Evolutionary conservation across 1,140 invertebrate genomes (phyloP).

Genomic region (Nebria ingens): DNA sequence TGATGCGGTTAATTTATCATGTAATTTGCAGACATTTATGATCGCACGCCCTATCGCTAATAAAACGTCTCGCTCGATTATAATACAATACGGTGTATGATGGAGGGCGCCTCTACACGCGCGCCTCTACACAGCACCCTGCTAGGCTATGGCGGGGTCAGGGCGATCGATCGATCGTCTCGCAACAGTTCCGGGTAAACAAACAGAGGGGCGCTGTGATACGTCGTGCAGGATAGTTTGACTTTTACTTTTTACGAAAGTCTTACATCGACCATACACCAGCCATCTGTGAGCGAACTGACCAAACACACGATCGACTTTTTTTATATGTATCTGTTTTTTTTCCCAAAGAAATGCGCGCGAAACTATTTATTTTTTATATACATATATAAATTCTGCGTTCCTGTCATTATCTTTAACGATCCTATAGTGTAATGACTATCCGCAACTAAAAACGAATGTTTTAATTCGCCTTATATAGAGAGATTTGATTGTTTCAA

Average conservation of each 20-base stretch:
- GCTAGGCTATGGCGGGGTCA: background rate
- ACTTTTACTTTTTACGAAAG: background rate
- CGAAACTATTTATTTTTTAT: too few relatives aligned
- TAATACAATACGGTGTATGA: slow-evolving; percentile 1
- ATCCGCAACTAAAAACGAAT: background rate
- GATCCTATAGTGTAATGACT: too few relatives aligned
- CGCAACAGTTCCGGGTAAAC: background rate
- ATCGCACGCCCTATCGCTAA: slow-evolving; percentile 11
- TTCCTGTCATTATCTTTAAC: too few relatives aligned
- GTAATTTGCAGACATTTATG: slow-evolving; percentile 30
- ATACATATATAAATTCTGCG: too few relatives aligned
- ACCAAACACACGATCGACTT: slow-evolving; percentile 20
- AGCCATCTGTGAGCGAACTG: slow-evolving; percentile 24
- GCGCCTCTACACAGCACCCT: too few relatives aligned
- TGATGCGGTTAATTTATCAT: slow-evolving; percentile 36
- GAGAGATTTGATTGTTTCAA: background rate
- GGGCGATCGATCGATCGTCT: background rate
- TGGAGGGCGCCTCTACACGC: background rate
- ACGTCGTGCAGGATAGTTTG: background rate
- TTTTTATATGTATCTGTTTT: too few relatives aligned
- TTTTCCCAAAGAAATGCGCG: too few relatives aligned
- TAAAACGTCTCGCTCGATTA: slow-evolving; percentile 1
- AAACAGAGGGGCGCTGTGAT: background rate
- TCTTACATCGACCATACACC: slow-evolving; percentile 8
- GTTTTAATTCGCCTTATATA: background rate